A percentile compares a stretch with the other conserved stretches of the same genome.
These are phyloP conservation scores for Penaeus vannamei DNA, from an alignment of 1,140 invertebrate genomes.

Conservation along the genomic window DNA sequence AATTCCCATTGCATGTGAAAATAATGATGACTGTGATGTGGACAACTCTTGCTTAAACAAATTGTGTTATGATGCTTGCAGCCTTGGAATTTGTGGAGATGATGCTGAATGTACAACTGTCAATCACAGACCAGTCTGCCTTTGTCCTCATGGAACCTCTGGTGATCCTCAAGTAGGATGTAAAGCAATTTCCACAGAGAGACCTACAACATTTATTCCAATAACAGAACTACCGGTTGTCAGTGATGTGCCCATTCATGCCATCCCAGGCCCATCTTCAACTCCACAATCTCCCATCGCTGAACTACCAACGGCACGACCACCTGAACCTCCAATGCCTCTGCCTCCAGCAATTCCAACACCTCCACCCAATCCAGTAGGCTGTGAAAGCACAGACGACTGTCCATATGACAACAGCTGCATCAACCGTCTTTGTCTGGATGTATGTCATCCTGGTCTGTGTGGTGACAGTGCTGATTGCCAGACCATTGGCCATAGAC, in stretches of 20 bases:
- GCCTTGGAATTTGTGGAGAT: conserved; percentile 71
- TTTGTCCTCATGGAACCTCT: conserved; percentile 69
- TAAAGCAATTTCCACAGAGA: conserved; percentile 74
- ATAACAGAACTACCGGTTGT: conserved; percentile 9
- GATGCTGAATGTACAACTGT: conserved; percentile 70
- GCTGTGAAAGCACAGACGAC: conserved; percentile 82
- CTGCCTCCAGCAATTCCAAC: conserved; percentile 68
- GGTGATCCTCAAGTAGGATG: conserved; percentile 75
- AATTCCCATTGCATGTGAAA: conserved; percentile 55
- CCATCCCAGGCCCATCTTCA: neutral
- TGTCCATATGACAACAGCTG: conserved; percentile 70
- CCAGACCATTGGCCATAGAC: conserved; percentile 55
- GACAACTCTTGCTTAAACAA: conserved; percentile 90
- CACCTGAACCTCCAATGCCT: conserved; percentile 67
- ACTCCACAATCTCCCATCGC: neutral
- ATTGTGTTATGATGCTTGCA: conserved; percentile 87
- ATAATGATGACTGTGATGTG: conserved; percentile 82
- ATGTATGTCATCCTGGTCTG: conserved; percentile 85
- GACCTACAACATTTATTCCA: conserved; percentile 6
- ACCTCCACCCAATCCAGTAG: conserved; percentile 74
- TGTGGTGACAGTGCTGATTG: conserved; percentile 79
- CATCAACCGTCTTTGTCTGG: conserved; percentile 83
- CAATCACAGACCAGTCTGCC: conserved; percentile 69
- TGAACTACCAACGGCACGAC: conserved; percentile 66
- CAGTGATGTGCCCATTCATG: conserved; percentile 19